Base-by-base conservation (phyloP, 2,797 vertebrate species). In the Oreochromis mossambicus region DNA sequence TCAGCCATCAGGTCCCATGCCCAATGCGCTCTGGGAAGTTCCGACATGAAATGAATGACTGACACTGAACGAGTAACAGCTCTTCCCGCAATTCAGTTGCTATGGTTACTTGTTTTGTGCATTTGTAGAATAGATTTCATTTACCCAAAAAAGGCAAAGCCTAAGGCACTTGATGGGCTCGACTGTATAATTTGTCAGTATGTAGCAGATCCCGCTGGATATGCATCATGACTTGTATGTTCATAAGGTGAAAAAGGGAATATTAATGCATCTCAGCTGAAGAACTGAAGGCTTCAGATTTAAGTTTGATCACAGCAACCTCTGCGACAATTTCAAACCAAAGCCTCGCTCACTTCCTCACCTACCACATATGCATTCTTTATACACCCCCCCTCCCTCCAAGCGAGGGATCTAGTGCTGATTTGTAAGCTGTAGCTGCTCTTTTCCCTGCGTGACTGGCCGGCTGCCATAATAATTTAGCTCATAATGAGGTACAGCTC, bases 101-200 rank as follows among this genome's bases (percentile, higher is more conserved):
- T 92, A 96, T 96, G 96, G 96, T 96, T 94, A 96, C 96, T 92
- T 93, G 89, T 95, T 96, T 96, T 94, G 94, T 95, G 90, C 93
- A 94, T 93, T 94, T 95, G 92, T 95, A 93, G 93, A 95, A 95
- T 92, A 91, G 88, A 94, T 92, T 94, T 94, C 82, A 92, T 95
- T 94, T 93, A 88, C 83, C 91, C 88, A 92, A 93, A 94, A 95
- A 94, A 91, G 92, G 92, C 90, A 88, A 94, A 93, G 89, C 92
- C 89, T 82, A 83, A 91, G 89, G 92, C 90, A 84, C 86, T 92
- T 92, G 85, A 94, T 92, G 91, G 83, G 86, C 86, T 89, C 38
- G 73, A 88, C 90, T 89, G 86, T 91, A 63, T 89, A 87, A 87
- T 92, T 89, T 92, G 88, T 87, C 87, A 86, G 86, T 73, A 83